Evolutionary conservation across 2,888 invertebrate species (phyloP), one percentile per base, ranked within the genome.

Genomic region (Bombylius major): DNA sequence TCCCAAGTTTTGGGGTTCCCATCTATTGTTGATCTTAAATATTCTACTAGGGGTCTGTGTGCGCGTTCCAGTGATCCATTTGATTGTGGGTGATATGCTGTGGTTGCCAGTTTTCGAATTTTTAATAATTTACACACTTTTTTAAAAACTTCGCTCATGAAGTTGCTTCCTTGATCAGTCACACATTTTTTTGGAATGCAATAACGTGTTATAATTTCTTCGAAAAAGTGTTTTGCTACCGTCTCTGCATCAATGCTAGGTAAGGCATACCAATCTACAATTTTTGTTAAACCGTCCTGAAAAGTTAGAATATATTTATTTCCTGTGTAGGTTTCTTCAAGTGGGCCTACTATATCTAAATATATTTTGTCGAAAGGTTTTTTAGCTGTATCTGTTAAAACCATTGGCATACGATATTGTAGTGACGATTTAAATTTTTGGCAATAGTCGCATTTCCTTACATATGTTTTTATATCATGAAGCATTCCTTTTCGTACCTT

Each of bases 1-100:
- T 59, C 60, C 60, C 58, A 58, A 34, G 56, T 58, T 13, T 46
- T 46, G 33, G 48, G 53, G 42, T 50, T 54, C 33, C 58, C 55
- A 4, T 50, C 42, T 1, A 44, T 54, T 34, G 56, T 56, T 31
- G 54, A 54, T 33, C 55, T 13, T 1, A 58, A 23, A 46, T 55
- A 47, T 31, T 56, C 58, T 6, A 51, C 54, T 45, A 60, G 23
- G 2, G 56, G 53, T 9, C 58, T 23, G 14, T 50, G 48, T n/a
- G 14, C 54, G 23, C 60, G 44, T 42, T 60, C 58, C 32, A 55
- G 14, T 5, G 53, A 51, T n/a, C 53, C 54, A 33, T 58, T 58
- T 8, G 58, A 39, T 23, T 57, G 51, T 32, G 39, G 39, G 11
- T 42, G 12, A 42, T 42, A 42, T 48, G 53, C 12, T 44, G 53